phyloP scores from a whole-genome alignment of 2,797 vertebrate species.

The Anguilla obscura region DNA sequence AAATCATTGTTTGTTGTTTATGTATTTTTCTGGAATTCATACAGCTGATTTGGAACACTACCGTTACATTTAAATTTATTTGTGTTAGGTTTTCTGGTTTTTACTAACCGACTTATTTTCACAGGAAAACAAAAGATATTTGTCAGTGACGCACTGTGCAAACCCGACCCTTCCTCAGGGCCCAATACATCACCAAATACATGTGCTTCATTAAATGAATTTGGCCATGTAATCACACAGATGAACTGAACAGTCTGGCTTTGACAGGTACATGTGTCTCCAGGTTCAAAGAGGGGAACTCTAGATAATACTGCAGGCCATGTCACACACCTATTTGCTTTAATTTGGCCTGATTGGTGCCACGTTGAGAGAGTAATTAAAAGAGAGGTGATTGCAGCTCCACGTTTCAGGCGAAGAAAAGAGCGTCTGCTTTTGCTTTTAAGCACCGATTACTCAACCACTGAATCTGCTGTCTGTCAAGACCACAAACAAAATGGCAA shows the following conservation, averaged over 20 bases:
- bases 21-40: neutral
- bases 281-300: neutral
- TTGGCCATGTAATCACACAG: neutral
- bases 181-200: neutral
- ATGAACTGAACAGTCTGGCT: neutral
- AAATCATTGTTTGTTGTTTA: neutral
- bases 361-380: neutral
- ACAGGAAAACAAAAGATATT: neutral
- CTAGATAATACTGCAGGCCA: neutral
- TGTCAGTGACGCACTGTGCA: neutral
- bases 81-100: neutral
- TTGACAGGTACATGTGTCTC: neutral
- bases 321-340: neutral
- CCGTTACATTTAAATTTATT: neutral
- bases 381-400: neutral
- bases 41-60: no score
- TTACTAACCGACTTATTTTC: slow-evolving; percentile 14
- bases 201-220: neutral
- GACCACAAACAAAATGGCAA: neutral
- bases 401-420: neutral
- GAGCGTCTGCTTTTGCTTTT: neutral
- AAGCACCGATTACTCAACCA: neutral
- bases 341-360: slow-evolving; percentile 7
- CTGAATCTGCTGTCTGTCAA: slow-evolving; percentile 11
- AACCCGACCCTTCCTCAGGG: neutral